Conservation (phyloP, 1,140 invertebrate species). For the Samia ricini region DNA sequence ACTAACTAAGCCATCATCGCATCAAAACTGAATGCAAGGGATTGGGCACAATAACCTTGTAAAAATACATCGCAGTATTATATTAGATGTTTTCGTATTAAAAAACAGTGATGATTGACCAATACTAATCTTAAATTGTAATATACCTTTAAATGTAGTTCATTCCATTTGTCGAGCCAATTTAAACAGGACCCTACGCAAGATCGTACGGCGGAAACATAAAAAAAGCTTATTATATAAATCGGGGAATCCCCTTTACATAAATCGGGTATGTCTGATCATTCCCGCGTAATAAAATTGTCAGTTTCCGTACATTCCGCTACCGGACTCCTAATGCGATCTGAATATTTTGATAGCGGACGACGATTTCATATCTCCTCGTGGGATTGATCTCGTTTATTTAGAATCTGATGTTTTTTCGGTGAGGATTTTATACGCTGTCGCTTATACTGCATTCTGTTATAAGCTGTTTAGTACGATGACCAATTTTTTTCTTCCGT, state of each 20-base stretch:
- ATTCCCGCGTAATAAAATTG: not conserved
- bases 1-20: too few relatives aligned
- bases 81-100: too few relatives aligned
- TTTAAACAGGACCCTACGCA: not conserved
- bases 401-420: not conserved
- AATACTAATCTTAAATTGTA: too few relatives aligned
- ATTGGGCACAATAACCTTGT: too few relatives aligned
- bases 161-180: too few relatives aligned
- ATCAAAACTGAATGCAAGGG: too few relatives aligned
- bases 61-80: too few relatives aligned
- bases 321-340: constrained; percentile 3
- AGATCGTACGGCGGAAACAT: not conserved
- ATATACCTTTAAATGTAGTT: too few relatives aligned
- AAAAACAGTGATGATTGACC: too few relatives aligned
- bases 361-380: not conserved
- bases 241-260: not conserved
- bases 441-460: not conserved
- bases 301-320: not conserved
- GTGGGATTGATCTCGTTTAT: constrained; percentile 2
- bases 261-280: not conserved
- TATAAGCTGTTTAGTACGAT: not conserved
- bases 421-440: not conserved
- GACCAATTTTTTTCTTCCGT: too few relatives aligned
- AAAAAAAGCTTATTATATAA: not conserved
- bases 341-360: constrained; percentile 14